Percentiles rank a stretch among this genome's conserved stretches.
Evolutionary conservation across 2,113 vertebrate genomes (phyloP).

Genomic region (Zapus hudsonius): DNA sequence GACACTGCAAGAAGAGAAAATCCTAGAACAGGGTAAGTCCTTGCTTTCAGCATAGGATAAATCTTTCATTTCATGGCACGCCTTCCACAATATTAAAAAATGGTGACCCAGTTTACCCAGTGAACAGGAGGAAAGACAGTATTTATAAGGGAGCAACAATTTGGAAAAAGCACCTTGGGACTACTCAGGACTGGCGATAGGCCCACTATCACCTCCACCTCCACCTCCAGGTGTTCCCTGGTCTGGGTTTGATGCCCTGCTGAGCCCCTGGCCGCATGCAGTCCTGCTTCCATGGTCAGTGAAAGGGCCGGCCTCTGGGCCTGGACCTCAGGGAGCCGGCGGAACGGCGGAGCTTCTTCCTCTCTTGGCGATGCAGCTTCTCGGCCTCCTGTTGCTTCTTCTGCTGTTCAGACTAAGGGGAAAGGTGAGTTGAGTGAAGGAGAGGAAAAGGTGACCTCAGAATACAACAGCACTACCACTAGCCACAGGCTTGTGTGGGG

Average conservation of each 20-base stretch:
- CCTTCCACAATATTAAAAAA: neutral
- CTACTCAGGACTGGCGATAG: neutral
- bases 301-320: slow-evolving; percentile 78
- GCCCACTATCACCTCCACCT: neutral
- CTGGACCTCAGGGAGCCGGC: slow-evolving; percentile 90
- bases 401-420: slow-evolving; percentile 93
- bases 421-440: neutral
- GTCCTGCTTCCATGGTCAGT: slow-evolving; percentile 57
- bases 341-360: slow-evolving; percentile 91
- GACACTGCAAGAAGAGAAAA: neutral
- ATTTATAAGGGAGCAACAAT: neutral
- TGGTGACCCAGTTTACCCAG: neutral
- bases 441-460: neutral
- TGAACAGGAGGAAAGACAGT: neutral
- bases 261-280: accelerated
- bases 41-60: neutral
- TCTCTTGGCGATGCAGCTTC: slow-evolving; percentile 91
- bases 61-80: neutral
- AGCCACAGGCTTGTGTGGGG: accelerated
- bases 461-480: neutral
- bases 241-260: accelerated
- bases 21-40: neutral
- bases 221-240: neutral
- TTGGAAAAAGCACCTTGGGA: slow-evolving; percentile 30
- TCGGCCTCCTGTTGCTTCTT: slow-evolving; percentile 93